Evolutionary conservation across 2,113 vertebrate genomes (phyloP).

Genomic region (Nansenia antarctica): DNA sequence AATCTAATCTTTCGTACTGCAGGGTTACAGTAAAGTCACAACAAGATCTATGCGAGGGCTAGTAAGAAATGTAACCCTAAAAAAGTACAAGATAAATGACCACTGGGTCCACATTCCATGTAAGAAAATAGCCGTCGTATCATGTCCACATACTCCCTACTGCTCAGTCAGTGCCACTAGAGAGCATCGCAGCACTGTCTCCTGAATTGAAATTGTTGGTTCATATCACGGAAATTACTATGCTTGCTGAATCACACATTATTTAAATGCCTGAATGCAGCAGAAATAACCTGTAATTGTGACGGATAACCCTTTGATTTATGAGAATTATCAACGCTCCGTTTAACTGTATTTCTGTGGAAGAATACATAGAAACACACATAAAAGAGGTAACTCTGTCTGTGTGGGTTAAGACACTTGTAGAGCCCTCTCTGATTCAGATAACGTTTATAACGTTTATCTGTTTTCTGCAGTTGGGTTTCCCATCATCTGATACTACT

Average conservation of each 20-base stretch:
- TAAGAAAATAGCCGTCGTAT: not conserved
- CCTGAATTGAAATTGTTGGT: not conserved
- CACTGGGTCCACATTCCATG: not conserved
- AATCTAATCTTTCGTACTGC: too few species aligned
- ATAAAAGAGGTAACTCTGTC: not conserved
- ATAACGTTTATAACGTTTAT: not conserved
- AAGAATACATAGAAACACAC: not conserved
- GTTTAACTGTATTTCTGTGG: not conserved
- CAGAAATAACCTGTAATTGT: not conserved
- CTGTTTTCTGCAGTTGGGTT: constrained; percentile 16
- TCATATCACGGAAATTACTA: not conserved
- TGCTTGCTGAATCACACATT: not conserved
- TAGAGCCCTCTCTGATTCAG: too few species aligned
- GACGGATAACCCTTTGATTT: too few species aligned
- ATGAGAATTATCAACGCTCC: not conserved
- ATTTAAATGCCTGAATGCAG: not conserved
- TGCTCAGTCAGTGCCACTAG: constrained; percentile 55
- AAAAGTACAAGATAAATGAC: too few species aligned
- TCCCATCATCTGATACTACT: constrained; percentile 35
- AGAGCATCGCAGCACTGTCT: constrained; percentile 62
- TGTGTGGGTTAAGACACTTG: not conserved
- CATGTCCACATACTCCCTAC: not conserved
- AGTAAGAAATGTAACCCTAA: too few species aligned
- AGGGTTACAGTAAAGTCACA: too few species aligned
- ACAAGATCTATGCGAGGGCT: too few species aligned